phyloP scores from a whole-genome alignment of 2,113 vertebrate genomes.

The Melanerpes formicivorus region DNA sequence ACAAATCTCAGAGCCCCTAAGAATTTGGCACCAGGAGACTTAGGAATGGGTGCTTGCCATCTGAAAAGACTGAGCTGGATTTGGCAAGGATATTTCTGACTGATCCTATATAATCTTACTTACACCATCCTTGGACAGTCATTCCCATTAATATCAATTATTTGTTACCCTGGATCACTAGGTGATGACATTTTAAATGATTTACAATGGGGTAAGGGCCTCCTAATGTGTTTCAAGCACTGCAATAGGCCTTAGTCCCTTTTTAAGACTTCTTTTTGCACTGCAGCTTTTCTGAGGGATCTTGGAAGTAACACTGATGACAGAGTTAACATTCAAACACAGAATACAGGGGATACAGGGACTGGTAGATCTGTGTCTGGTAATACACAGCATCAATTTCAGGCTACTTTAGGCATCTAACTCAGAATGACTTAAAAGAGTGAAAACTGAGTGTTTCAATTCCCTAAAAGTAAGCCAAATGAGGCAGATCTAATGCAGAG shows the following conservation, averaged over 20 bases:
- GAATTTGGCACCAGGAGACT: slow-evolving; percentile 1
- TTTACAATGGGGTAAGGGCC: neutral
- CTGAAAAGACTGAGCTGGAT: neutral
- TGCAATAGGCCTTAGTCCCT: neutral
- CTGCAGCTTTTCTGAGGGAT: slow-evolving; percentile 2
- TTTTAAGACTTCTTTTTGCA: neutral
- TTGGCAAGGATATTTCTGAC: neutral
- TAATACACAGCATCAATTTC: neutral
- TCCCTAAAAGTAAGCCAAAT: neutral
- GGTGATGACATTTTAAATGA: slow-evolving; percentile 15
- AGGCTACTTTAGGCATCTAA: neutral
- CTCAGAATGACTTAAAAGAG: neutral
- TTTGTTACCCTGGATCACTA: slow-evolving; percentile 38
- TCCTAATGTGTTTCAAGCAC: neutral
- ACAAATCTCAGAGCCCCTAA: neutral
- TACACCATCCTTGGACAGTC: neutral
- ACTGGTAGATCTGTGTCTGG: neutral
- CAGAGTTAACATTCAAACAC: neutral
- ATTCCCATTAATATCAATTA: slow-evolving; percentile 13
- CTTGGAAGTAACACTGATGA: neutral
- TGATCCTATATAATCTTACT: slow-evolving; percentile 31
- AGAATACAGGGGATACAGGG: neutral
- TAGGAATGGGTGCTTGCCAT: neutral
- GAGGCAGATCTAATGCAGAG: neutral
- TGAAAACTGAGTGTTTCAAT: neutral